phyloP scores from a whole-genome alignment of 1,140 invertebrate genomes.

The Drosophila seguyi region DNA sequence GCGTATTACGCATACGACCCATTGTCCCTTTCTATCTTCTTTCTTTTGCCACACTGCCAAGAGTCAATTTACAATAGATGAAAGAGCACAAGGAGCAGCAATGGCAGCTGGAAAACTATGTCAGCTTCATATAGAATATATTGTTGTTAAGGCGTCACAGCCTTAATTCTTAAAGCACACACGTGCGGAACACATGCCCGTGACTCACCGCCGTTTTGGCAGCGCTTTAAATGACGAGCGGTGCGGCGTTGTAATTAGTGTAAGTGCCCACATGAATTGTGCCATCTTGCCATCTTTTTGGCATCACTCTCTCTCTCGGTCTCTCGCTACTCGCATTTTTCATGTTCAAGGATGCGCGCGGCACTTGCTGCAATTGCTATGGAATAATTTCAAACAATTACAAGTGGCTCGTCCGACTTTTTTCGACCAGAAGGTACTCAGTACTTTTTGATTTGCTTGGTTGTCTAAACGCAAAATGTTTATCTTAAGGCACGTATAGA shows the following conservation, averaged over 20 bases:
- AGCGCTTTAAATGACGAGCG: conserved; percentile 45
- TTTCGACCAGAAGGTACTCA: conserved; percentile 5
- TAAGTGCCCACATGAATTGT: conserved; percentile 78
- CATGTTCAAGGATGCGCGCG: conserved; percentile 71
- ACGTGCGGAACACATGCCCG: conserved; percentile 27
- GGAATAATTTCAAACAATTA: conserved; percentile 39
- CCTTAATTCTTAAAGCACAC: conserved; percentile 23
- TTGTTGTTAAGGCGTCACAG: conserved; percentile 10
- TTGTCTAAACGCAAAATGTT: not conserved
- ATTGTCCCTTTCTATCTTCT: conserved; percentile 34
- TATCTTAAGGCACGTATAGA: not conserved
- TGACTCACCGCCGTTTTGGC: conserved; percentile 28
- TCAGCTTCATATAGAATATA: conserved; percentile 11
- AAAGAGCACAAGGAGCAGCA: conserved; percentile 13
- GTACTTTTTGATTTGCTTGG: not conserved
- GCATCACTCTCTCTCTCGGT: conserved; percentile 53
- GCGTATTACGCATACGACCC: conserved; percentile 57
- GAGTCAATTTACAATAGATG: conserved; percentile 60
- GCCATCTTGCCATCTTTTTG: conserved; percentile 67
- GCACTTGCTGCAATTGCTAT: conserved; percentile 42
- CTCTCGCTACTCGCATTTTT: conserved; percentile 43
- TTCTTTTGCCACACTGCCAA: conserved; percentile 20
- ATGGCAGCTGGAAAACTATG: conserved; percentile 30
- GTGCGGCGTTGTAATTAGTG: conserved; percentile 75
- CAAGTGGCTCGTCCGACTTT: not conserved